These are phyloP conservation scores for Probosciger aterrimus DNA, from an alignment of 2,113 vertebrate species.

Conservation along the genomic window DNA sequence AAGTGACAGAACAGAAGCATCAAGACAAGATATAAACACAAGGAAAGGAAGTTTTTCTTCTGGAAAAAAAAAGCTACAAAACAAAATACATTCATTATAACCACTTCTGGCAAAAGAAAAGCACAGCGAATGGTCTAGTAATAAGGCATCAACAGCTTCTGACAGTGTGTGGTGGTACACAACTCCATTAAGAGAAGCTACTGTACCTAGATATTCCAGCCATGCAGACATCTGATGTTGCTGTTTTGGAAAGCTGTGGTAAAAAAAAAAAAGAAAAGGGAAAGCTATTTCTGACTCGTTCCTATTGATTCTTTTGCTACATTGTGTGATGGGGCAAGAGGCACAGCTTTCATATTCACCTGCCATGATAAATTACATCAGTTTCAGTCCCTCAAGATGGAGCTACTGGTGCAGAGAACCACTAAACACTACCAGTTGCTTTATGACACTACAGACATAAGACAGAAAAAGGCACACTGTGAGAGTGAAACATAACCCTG, in stretches of 20 bases:
- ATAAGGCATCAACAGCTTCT: neutral
- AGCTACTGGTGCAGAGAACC: conserved; percentile 52
- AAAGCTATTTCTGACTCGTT: neutral
- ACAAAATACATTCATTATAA: neutral
- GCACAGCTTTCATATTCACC: conserved; percentile 61
- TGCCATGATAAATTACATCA: conserved; percentile 65
- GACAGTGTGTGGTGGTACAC: neutral
- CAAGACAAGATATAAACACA: neutral
- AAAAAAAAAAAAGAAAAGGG: neutral
- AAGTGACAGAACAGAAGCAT: neutral
- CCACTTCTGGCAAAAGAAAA: neutral
- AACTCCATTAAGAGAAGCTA: conserved; percentile 40
- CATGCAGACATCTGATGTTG: neutral
- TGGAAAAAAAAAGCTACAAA: neutral
- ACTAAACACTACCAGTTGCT: conserved; percentile 58
- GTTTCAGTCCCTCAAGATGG: conserved; percentile 43
- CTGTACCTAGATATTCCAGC: neutral
- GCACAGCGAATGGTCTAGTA: neutral
- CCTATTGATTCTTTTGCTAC: conserved; percentile 33
- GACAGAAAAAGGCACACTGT: neutral
- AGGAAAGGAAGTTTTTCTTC: neutral
- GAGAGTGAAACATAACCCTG: neutral
- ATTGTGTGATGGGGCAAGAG: neutral
- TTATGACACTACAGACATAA: conserved; percentile 7
- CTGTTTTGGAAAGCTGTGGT: neutral